Percentiles rank a stretch among this genome's conserved stretches.
These are phyloP conservation scores for Genyomyrus donnyi DNA, from an alignment of 2,113 vertebrate genomes.

Conservation along the genomic window DNA sequence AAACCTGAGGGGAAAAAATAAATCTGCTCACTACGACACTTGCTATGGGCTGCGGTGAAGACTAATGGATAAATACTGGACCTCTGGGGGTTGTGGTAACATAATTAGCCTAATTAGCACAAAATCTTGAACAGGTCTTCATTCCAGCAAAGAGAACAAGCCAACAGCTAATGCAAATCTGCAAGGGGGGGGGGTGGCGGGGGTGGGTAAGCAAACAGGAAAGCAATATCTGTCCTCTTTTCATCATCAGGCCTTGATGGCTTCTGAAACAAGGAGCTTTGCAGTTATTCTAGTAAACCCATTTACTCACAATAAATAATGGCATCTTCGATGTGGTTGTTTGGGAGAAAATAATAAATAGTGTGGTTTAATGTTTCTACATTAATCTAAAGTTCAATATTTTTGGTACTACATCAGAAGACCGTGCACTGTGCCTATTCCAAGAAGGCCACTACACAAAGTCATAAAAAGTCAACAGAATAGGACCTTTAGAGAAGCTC, in stretches of 20 bases:
- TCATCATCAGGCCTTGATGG: not conserved
- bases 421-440: not conserved
- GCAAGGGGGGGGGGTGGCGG: too few relatives aligned
- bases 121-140: conserved; percentile 10
- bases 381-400: not conserved
- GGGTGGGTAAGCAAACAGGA: not conserved
- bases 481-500: not conserved
- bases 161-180: not conserved
- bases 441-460: not conserved
- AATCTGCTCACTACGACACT: not conserved
- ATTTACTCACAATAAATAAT: not conserved
- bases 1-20: conserved; percentile 6
- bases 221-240: not conserved
- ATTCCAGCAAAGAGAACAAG: not conserved
- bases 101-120: conserved; percentile 13
- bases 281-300: not conserved
- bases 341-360: not conserved
- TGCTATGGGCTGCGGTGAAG: not conserved
- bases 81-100: not conserved
- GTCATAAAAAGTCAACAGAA: not conserved
- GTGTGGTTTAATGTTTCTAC: not conserved
- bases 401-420: not conserved
- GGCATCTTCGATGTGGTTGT: not conserved
- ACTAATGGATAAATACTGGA: not conserved
- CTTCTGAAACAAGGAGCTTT: not conserved